A percentile compares a stretch with the other conserved stretches of the same genome.
Evolutionary conservation across 2,888 invertebrate species (phyloP).

Genomic region (Mimas tiliae): DNA sequence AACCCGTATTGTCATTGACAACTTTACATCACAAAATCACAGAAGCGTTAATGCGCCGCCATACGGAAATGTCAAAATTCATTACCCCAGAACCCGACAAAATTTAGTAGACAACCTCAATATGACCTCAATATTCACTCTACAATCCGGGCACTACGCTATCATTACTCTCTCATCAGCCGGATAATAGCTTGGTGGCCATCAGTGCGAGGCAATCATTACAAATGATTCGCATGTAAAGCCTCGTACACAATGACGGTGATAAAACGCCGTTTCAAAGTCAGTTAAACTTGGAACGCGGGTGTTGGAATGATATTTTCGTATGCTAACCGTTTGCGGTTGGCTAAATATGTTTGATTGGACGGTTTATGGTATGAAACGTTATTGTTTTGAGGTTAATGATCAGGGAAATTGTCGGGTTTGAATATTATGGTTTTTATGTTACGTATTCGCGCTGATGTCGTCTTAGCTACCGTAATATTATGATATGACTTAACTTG

Average conservation of each 20-base stretch:
- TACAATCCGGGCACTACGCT: neutral
- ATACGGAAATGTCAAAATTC: neutral
- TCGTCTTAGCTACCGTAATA: neutral
- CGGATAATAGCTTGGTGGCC: conserved; percentile 11
- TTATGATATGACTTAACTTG: neutral
- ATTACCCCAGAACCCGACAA: neutral
- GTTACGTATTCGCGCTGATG: neutral
- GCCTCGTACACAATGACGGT: neutral
- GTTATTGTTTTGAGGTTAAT: neutral
- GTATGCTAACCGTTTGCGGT: conserved; percentile 1
- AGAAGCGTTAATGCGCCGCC: conserved; percentile 2
- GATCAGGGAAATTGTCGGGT: neutral
- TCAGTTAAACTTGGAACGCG: conserved; percentile 12
- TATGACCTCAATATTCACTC: too few relatives aligned
- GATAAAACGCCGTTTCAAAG: conserved; percentile 3
- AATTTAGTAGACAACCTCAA: conserved; percentile 9
- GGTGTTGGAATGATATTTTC: neutral
- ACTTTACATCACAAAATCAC: neutral
- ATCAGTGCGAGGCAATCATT: conserved; percentile 14
- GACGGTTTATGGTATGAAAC: neutral
- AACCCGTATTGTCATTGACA: neutral
- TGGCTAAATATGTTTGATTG: conserved; percentile 4
- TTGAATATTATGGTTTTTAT: neutral
- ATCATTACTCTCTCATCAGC: conserved; percentile 9
- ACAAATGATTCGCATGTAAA: conserved; percentile 20